These are phyloP conservation scores for Amniataba percoides DNA, from an alignment of 2,797 vertebrate species.

Conservation along the genomic window DNA sequence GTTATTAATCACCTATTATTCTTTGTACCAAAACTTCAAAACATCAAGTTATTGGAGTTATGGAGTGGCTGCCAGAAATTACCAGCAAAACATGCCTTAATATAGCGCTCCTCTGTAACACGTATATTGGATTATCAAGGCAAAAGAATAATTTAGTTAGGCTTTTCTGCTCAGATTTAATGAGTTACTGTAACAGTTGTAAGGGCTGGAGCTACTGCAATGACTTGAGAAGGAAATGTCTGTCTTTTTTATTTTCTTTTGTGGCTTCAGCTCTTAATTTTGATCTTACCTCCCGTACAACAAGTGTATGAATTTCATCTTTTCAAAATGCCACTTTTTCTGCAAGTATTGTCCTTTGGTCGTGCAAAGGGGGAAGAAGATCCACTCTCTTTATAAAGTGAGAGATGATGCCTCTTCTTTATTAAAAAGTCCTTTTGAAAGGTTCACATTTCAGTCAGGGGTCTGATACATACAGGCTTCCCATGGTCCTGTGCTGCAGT, in stretches of 20 bases:
- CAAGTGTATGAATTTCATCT: conserved; percentile 55
- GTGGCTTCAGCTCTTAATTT: conserved; percentile 53
- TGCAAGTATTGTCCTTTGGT: conserved; percentile 68
- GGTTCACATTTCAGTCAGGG: conserved; percentile 74
- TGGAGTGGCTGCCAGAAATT: conserved; percentile 33
- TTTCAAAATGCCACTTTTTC: conserved; percentile 71
- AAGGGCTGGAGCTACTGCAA: conserved; percentile 34
- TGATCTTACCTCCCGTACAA: conserved; percentile 42
- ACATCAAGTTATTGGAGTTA: conserved; percentile 27
- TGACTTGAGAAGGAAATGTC: conserved; percentile 46
- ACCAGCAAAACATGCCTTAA: conserved; percentile 43
- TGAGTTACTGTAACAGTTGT: conserved; percentile 35
- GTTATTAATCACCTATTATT: conserved; percentile 30
- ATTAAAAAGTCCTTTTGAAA: conserved; percentile 64
- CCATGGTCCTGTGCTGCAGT: conserved; percentile 62
- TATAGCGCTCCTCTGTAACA: conserved; percentile 41
- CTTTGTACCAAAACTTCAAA: conserved; percentile 36
- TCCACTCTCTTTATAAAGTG: conserved; percentile 60
- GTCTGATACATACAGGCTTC: conserved; percentile 62
- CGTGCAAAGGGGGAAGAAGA: conserved; percentile 62
- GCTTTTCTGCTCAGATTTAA: conserved; percentile 42
- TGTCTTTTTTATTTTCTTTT: conserved; percentile 53
- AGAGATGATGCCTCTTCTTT: conserved; percentile 57
- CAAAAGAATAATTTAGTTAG: conserved; percentile 30
- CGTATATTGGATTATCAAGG: conserved; percentile 51